A percentile compares a stretch with the other conserved stretches of the same genome.
Evolutionary conservation across 2,113 vertebrate genomes (phyloP).

Genomic region (Meriones unguiculatus): DNA sequence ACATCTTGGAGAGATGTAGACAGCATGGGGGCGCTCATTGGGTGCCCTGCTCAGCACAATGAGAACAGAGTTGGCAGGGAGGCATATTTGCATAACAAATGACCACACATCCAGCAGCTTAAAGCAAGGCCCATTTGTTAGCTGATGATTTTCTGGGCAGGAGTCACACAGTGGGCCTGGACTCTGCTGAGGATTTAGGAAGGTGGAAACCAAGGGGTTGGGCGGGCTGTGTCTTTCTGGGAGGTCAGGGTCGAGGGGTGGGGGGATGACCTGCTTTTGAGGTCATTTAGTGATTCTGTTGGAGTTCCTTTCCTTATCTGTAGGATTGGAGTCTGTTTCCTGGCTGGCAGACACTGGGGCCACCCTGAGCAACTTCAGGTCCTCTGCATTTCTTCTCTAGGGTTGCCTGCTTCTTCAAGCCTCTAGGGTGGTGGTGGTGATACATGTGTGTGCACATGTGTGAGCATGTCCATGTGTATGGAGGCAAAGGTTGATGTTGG

Average conservation of each 20-base stretch:
- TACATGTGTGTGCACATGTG: background rate
- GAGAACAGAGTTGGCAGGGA: background rate
- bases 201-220: background rate
- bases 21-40: background rate
- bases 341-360: background rate
- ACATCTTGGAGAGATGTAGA: slow-evolving; percentile 31
- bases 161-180: background rate
- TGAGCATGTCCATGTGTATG: background rate
- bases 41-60: background rate
- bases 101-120: background rate
- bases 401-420: background rate
- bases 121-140: background rate
- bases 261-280: background rate
- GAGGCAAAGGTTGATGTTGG: background rate
- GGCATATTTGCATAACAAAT: background rate
- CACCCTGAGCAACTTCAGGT: background rate
- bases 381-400: fast-evolving
- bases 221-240: background rate
- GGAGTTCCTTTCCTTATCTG: background rate
- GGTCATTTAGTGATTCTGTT: background rate
- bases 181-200: background rate
- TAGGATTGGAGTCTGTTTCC: background rate
- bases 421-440: background rate
- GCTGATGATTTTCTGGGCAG: background rate
- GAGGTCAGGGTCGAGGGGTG: background rate